phyloP scores from a whole-genome alignment of 2,888 invertebrate genomes.

The Torymus tubicola region DNA sequence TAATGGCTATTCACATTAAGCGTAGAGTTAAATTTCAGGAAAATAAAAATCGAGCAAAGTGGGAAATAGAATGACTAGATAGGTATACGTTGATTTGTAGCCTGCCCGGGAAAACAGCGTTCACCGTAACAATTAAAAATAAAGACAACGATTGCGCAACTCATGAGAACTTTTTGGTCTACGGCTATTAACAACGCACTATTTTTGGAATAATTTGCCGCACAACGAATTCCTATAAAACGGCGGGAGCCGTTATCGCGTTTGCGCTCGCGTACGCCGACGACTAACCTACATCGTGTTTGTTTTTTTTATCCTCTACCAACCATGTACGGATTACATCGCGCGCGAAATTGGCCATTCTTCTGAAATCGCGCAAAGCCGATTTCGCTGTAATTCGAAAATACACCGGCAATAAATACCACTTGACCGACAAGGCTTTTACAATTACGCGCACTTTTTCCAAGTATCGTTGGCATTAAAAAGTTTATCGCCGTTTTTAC shows the following conservation, averaged over 20 bases:
- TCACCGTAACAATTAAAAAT: too few relatives aligned
- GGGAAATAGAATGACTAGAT: too few relatives aligned
- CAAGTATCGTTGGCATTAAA: too few relatives aligned
- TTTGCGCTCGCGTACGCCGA: background rate
- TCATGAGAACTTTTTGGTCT: too few relatives aligned
- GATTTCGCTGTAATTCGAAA: conserved; percentile 11
- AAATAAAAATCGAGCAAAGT: too few relatives aligned
- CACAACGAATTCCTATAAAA: conserved; percentile 39
- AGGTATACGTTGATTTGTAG: too few relatives aligned
- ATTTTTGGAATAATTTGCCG: conserved; percentile 19
- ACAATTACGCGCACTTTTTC: too few relatives aligned
- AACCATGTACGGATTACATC: conserved; percentile 16
- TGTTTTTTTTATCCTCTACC: conserved; percentile 21
- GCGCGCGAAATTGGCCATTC: conserved; percentile 26
- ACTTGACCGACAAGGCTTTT: background rate
- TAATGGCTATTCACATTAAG: too few relatives aligned
- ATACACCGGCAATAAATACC: conserved; percentile 13
- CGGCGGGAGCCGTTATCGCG: background rate
- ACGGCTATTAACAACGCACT: conserved; percentile 4
- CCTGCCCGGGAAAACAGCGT: too few relatives aligned
- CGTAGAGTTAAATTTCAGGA: too few relatives aligned
- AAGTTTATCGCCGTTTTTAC: too few relatives aligned
- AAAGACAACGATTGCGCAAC: too few relatives aligned
- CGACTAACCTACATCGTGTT: conserved; percentile 38
- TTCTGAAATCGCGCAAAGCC: conserved; percentile 19